A percentile compares a stretch with the other conserved stretches of the same genome.
phyloP scores from a whole-genome alignment of 2,113 vertebrate genomes.

The Xyliphius kryptos region DNA sequence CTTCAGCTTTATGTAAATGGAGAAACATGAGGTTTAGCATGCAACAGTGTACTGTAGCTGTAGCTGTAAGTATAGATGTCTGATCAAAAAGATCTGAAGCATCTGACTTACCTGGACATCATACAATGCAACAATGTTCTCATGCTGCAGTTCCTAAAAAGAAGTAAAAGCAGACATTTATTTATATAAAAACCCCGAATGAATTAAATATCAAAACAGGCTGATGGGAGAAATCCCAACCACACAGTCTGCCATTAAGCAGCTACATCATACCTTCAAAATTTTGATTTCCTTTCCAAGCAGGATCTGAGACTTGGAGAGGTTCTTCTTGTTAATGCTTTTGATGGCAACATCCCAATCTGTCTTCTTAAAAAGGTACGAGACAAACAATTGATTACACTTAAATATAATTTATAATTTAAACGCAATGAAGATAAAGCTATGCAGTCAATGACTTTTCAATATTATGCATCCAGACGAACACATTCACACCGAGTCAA shows the following conservation, averaged over 20 bases:
- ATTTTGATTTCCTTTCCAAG: conserved; percentile 99
- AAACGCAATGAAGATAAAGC: neutral
- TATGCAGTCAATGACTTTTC: too few species aligned
- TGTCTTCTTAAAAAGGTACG: conserved; percentile 69
- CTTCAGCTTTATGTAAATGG: too few species aligned
- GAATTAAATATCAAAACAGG: conserved; percentile 2
- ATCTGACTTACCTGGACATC: conserved; percentile 84
- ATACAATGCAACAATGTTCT: conserved; percentile 96
- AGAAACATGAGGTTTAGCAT: too few species aligned
- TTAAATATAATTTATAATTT: neutral
- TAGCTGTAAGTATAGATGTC: too few species aligned
- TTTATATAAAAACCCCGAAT: neutral
- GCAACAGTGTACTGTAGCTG: too few species aligned
- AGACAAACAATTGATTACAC: conserved; percentile 16
- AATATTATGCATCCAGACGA: too few species aligned
- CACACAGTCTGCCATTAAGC: neutral
- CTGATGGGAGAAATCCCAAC: neutral
- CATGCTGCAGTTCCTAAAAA: conserved; percentile 93
- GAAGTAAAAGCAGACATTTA: conserved; percentile 27
- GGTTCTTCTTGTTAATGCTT: conserved; percentile 98
- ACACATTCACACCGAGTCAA: too few species aligned
- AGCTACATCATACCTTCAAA: conserved; percentile 75
- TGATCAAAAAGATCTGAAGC: conserved; percentile 16
- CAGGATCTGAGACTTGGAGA: conserved; percentile 95
- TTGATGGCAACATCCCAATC: conserved; percentile 98